Evolutionary conservation across 2,888 invertebrate species (phyloP), one percentile per base, ranked within the genome.

Genomic region (Autographa pulchrina): DNA sequence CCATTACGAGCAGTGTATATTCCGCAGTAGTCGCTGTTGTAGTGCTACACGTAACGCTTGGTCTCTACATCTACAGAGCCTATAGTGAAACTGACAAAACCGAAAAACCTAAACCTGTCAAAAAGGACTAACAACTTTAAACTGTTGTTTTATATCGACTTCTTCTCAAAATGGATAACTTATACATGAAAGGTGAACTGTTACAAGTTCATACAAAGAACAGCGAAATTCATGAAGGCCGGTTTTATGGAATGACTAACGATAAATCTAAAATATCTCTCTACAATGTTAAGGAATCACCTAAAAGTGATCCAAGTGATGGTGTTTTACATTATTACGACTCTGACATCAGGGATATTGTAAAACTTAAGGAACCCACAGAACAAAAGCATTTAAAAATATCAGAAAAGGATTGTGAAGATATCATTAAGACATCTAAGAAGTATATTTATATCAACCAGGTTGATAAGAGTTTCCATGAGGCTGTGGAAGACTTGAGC

Each of bases 11-110:
- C 84, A 98, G 98, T 91, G 97, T 98, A 43, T 98, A 97, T 90
- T 97, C 98, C 5, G 98, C 98, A 32, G 96, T 97, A 54, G 96
- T 97, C 61, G 97, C 98, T 0, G 97, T 98, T 13, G 85, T 98
- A 8, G 96, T 97, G 8, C 93, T 98, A 66, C 98, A 98, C 89
- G 87, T 98, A 76, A 97, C 98, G 4, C 89, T 98, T 72, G 98
- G 97, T 35, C 92, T 98, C 61, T 98, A 98, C 88, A 98, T 98
- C 85, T 97, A 97, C 88, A 96, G 96, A 86, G 98, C 98, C 0
- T 98, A 98, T 90, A 97, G 96, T 81, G 97, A 96, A 80, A 75
- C 92, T 16, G 96, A 94, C 0, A 95, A 89, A 86, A 60, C 86
- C 62, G 88, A 79, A 43, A 78, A 86, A 18, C 20, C 48, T 35